Percentiles rank a stretch among this genome's conserved stretches.
Conservation (phyloP, 2,888 invertebrate genomes). For the Scaptomyza caliginosa region DNA sequence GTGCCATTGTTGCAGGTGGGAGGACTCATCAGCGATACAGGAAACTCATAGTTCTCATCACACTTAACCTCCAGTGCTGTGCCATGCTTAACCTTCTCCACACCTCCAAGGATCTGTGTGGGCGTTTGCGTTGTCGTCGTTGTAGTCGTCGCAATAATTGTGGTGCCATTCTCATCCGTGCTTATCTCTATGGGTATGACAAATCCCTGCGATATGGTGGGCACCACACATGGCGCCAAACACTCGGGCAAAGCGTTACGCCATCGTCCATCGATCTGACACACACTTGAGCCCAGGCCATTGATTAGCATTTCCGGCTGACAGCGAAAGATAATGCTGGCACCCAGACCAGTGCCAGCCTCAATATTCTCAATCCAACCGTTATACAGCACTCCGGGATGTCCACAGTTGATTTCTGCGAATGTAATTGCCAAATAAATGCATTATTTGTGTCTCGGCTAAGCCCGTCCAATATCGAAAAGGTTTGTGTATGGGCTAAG, state of each 20-base stretch:
- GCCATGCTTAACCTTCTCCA: constrained; percentile 87
- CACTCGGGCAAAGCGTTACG: constrained; percentile 96
- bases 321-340: constrained; percentile 96
- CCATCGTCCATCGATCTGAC: constrained; percentile 97
- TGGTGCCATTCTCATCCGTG: constrained; percentile 82
- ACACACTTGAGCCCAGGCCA: constrained; percentile 95
- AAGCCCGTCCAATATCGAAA: neutral
- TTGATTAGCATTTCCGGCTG: constrained; percentile 95
- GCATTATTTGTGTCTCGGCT: neutral
- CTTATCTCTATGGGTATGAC: constrained; percentile 86
- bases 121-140: constrained; percentile 84
- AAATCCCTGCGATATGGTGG: constrained; percentile 92
- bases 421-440: neutral
- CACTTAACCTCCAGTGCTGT: constrained; percentile 91
- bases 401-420: constrained; percentile 97
- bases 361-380: constrained; percentile 97
- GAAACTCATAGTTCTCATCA: constrained; percentile 93
- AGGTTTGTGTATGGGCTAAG: neutral
- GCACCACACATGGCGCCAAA: constrained; percentile 96
- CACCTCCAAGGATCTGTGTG: constrained; percentile 75
- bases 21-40: constrained; percentile 88
- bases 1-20: constrained; percentile 97
- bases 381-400: constrained; percentile 96
- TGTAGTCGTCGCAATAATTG: constrained; percentile 67
- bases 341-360: constrained; percentile 94